Evolutionary conservation across 2,797 vertebrate genomes (phyloP), one percentile per base, ranked within the genome.

Genomic region (Podargus strigoides): DNA sequence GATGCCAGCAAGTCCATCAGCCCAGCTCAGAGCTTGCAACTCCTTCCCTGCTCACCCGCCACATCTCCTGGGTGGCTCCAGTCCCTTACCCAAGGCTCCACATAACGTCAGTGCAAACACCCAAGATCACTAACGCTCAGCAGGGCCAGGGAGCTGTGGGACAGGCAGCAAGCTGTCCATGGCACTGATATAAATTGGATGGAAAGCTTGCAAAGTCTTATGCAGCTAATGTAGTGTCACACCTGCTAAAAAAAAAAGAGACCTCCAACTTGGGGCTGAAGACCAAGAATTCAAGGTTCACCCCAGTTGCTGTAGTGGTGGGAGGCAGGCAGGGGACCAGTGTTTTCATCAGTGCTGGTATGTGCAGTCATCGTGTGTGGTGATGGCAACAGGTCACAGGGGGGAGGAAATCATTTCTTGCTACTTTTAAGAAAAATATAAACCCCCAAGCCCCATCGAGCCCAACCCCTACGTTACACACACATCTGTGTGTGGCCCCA

Each of bases 341-440:
- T 36, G 36, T 4, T 59, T 30, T 28, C 46, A 36, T 14, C 34
- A 15, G 17, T 37, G 46, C 28, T 50, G 63, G 55, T 46, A 30
- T 23, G 49, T 37, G 4, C 49, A 50, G 32, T 28, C 36, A 20
- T 10, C 18, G 2, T 2, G 8, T 7, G 27, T 0, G 1, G 59
- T 3, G 59, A 49, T 14, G 32, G 41, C 66, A 73, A 32, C 27
- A 49, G 39, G 32, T 15, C 58, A 37, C 6, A 19, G 23, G 32
- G 41, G 17, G 58, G 20, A 72, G 36, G 20, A 49, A 72, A 37
- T 8, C 0, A 44, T 39, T 67, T 73, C 53, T 68, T 36, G 28
- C 15, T 41, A 6, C 28, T 75, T 80, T 37, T 53, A 47, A 67
- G 46, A 27, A 59, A 81, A 74, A 41, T 11, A 39, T 19, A 68